Conservation (phyloP, 1,140 invertebrate species). For the Berghia stephanieae region DNA sequence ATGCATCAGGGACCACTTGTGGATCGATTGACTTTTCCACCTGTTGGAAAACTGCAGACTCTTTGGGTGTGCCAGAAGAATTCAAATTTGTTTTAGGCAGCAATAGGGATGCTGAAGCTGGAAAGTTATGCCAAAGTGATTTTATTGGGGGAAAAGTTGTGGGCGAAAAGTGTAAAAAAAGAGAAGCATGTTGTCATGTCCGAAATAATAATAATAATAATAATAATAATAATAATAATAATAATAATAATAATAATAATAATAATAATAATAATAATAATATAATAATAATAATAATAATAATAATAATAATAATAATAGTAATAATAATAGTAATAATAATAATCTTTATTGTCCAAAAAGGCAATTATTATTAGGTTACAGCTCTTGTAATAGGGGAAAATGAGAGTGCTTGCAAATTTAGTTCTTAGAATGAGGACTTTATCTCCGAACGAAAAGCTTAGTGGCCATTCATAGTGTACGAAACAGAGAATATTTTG, state of each 20-base stretch:
- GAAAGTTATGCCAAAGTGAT: constrained; percentile 22
- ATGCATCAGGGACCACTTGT: not conserved
- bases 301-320: not conserved
- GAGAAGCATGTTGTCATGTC: not conserved
- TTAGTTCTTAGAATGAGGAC: too few species aligned
- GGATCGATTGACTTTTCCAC: not conserved
- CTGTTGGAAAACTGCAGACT: too few species aligned
- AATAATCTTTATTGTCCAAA: too few species aligned
- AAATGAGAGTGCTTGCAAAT: too few species aligned
- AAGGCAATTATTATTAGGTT: too few species aligned
- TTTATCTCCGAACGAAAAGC: not conserved
- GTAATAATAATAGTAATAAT: too few species aligned
- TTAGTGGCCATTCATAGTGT: not conserved
- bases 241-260: too few species aligned
- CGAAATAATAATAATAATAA: too few species aligned
- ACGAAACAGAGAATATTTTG: not conserved
- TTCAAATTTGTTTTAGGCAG: constrained; percentile 20
- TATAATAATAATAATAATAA: too few species aligned
- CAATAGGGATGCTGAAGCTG: constrained; percentile 29
- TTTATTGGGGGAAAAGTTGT: constrained; percentile 22
- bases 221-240: too few species aligned
- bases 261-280: too few species aligned
- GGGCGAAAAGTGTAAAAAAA: constrained; percentile 20
- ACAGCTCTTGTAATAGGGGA: too few species aligned
- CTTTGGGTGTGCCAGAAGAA: not conserved